Conservation (phyloP, 2,113 vertebrate genomes). For the Setophaga kirtlandii region DNA sequence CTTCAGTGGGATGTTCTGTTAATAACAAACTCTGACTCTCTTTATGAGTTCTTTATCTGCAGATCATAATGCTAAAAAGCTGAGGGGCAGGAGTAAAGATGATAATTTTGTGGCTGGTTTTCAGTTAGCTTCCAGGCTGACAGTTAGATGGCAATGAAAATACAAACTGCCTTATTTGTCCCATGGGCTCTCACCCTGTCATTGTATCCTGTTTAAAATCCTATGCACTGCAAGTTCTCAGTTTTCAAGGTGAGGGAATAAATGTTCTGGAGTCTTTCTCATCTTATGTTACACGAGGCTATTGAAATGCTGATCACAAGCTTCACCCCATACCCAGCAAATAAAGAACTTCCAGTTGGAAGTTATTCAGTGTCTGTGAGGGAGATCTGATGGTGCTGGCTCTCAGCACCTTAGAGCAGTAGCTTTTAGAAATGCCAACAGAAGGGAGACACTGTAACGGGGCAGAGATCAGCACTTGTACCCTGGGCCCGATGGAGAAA, state of each 20-base stretch:
- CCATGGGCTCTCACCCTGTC: neutral
- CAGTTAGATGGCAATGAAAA: neutral
- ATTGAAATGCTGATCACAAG: neutral
- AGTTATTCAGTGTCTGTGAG: neutral
- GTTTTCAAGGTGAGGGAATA: slow-evolving; percentile 5
- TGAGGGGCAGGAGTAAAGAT: neutral
- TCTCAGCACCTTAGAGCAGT: neutral
- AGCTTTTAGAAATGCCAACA: neutral
- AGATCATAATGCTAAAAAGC: neutral
- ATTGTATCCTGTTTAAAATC: neutral
- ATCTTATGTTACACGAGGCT: neutral
- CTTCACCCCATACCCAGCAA: neutral
- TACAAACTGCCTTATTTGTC: neutral
- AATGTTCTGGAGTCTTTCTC: neutral
- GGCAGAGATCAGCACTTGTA: neutral
- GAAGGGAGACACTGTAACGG: neutral
- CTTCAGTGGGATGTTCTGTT: neutral
- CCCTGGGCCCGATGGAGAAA: neutral
- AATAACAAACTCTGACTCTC: slow-evolving; percentile 1
- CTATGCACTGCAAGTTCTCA: neutral
- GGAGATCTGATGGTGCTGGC: neutral
- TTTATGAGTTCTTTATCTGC: slow-evolving; percentile 2
- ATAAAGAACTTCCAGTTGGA: neutral
- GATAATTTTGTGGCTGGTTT: neutral
- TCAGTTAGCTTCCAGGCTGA: neutral